Evolutionary conservation across 1,140 invertebrate genomes (phyloP).

Genomic region (Drosophila micromelanica): DNA sequence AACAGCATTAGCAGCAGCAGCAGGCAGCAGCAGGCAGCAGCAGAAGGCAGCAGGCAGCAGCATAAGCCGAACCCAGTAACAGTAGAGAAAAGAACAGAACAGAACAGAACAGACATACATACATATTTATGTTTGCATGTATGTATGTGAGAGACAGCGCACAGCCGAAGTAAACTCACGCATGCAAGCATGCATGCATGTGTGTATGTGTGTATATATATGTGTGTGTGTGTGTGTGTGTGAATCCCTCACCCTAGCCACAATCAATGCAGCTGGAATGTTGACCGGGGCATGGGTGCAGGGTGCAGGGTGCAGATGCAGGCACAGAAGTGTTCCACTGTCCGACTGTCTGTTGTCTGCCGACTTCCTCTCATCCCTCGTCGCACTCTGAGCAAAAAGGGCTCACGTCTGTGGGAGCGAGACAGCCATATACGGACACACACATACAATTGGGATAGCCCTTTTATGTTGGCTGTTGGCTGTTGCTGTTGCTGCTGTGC

Average conservation of each 20-base stretch:
- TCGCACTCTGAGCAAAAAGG: not conserved
- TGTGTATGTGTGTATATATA: not conserved
- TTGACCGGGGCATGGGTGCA: too few species aligned
- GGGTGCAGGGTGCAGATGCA: too few species aligned
- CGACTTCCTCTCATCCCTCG: not conserved
- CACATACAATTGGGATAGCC: constrained; percentile 10
- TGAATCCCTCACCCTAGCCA: constrained; percentile 11
- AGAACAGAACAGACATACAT: constrained; percentile 20
- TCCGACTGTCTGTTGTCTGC: not conserved
- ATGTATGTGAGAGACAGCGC: constrained; percentile 22
- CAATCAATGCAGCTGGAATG: not conserved
- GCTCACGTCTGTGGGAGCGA: constrained; percentile 18
- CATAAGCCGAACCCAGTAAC: constrained; percentile 30
- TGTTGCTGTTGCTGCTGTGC: constrained; percentile 55
- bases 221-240: constrained; percentile 3
- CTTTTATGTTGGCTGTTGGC: constrained; percentile 53
- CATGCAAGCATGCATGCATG: not conserved
- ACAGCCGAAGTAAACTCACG: constrained; percentile 28
- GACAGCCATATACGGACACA: not conserved
- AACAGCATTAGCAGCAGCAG: constrained; percentile 54
- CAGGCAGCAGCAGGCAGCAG: constrained; percentile 8
- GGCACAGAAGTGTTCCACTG: too few species aligned
- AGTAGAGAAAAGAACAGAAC: constrained; percentile 49
- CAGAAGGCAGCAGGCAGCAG: constrained; percentile 19
- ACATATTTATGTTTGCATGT: constrained; percentile 7